Percentiles rank a stretch among this genome's conserved stretches.
Conservation (phyloP, 2,888 invertebrate species). For the Conus canariensis region DNA sequence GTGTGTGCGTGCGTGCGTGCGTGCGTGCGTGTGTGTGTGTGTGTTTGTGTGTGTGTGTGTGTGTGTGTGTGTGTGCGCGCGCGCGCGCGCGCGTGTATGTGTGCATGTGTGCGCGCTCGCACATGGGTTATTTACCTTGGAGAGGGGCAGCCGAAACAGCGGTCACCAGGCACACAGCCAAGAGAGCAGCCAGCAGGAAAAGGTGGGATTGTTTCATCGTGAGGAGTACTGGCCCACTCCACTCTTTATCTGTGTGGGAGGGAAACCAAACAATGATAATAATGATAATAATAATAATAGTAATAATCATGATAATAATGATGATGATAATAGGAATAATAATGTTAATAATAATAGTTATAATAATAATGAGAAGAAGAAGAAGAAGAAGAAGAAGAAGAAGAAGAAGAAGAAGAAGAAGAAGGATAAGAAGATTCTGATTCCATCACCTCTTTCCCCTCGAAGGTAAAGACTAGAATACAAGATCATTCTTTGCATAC, state of each 20-base stretch:
- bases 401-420: too few relatives aligned
- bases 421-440: too few relatives aligned
- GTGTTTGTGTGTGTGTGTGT: conserved; percentile 9
- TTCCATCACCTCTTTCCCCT: too few relatives aligned
- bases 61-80: conserved; percentile 16
- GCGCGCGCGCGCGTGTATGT: not conserved
- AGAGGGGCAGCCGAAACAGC: not conserved
- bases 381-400: too few relatives aligned
- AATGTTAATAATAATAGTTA: too few relatives aligned
- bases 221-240: not conserved
- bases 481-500: too few relatives aligned
- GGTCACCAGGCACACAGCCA: too few relatives aligned
- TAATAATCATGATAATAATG: not conserved
- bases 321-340: too few relatives aligned
- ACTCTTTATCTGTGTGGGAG: too few relatives aligned
- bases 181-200: not conserved
- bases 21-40: not conserved
- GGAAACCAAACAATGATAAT: not conserved
- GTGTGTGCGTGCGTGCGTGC: too few relatives aligned
- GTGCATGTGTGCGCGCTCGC: not conserved
- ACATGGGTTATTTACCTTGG: not conserved
- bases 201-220: not conserved
- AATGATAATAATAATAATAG: not conserved
- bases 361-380: too few relatives aligned
- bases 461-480: too few relatives aligned